Evolutionary conservation across 2,797 vertebrate species (phyloP), one percentile per base, ranked within the genome.

Genomic region (Argyrosomus regius): DNA sequence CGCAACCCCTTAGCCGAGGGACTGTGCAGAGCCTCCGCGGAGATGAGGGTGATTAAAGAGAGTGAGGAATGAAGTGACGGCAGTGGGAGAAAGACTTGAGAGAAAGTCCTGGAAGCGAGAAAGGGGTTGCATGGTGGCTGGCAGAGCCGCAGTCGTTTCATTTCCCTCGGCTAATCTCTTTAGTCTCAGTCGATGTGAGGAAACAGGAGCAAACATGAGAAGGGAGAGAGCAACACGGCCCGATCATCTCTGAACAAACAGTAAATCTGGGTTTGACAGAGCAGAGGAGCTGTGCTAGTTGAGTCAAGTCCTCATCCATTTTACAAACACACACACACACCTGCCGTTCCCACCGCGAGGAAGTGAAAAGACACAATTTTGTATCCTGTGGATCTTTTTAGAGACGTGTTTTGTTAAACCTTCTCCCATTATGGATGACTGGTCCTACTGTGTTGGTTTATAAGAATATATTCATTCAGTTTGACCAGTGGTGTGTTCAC

Each of bases 311-410:
- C 20, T 59, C 54, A 5, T 11, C 16, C 1, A 20, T 17, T 31
- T 56, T 49, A 59, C 77, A 71, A 35, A 80, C 72, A 0, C 35
- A 8, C 35, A 50, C 35, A 64, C 57, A 69, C 81, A 78, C 89
- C 85, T 90, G 87, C 81, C 85, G 39, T 77, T 85, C 83, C 81
- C 78, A 82, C 63, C 12, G 74, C 5, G 26, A 74, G 56, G 31
- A 67, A 80, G 81, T 72, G 73, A 84, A 90, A 88, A 88, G 72
- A 89, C 71, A 60, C 49, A 53, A 75, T 84, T 84, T 84, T 80
- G 80, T 63, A 24, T 80, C 88, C 89, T 59, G 90, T 74, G 72
- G 91, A 83, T 88, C 88, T 80, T 91, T 91, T 91, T 71, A 88
- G 41, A 56, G 31, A n/a, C 4, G 52, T 17, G 65, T 87, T 85